These are phyloP conservation scores for Sternotherus odoratus DNA, from an alignment of 2,797 vertebrate genomes.

Conservation along the genomic window DNA sequence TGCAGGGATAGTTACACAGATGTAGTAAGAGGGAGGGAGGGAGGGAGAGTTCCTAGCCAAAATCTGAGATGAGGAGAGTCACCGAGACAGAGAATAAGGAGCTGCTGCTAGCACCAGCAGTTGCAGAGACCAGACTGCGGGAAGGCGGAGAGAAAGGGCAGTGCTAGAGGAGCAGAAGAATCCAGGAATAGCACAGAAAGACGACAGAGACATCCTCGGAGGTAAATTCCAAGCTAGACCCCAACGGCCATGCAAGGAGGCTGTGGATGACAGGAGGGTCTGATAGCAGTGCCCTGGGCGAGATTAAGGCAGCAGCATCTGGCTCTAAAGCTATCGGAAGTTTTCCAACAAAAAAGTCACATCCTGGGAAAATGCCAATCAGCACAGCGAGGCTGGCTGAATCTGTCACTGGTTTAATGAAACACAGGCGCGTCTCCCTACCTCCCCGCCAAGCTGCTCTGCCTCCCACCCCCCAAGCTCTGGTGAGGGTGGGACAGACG, in stretches of 20 bases:
- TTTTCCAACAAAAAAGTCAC: neutral
- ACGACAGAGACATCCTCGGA: neutral
- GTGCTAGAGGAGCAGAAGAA: neutral
- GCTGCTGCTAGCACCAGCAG: neutral
- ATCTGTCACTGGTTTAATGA: neutral
- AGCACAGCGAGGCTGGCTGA: neutral
- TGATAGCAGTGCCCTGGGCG: accelerated
- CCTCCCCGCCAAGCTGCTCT: neutral
- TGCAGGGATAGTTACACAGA: neutral
- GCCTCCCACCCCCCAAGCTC: no score
- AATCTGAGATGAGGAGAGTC: neutral
- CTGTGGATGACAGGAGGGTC: neutral
- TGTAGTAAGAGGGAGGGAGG: neutral
- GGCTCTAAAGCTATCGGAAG: neutral
- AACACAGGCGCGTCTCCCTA: neutral
- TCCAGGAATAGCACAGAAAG: neutral
- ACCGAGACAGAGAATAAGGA: neutral
- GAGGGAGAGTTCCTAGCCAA: neutral
- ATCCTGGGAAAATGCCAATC: no score
- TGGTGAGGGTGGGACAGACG: neutral
- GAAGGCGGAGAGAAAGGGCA: neutral
- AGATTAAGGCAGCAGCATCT: neutral
- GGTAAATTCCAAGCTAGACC: neutral
- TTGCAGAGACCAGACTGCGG: neutral
- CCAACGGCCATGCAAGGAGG: neutral